Evolutionary conservation across 1,140 invertebrate genomes (phyloP), one percentile per base, ranked within the genome.

Genomic region (Solenopsis invicta): DNA sequence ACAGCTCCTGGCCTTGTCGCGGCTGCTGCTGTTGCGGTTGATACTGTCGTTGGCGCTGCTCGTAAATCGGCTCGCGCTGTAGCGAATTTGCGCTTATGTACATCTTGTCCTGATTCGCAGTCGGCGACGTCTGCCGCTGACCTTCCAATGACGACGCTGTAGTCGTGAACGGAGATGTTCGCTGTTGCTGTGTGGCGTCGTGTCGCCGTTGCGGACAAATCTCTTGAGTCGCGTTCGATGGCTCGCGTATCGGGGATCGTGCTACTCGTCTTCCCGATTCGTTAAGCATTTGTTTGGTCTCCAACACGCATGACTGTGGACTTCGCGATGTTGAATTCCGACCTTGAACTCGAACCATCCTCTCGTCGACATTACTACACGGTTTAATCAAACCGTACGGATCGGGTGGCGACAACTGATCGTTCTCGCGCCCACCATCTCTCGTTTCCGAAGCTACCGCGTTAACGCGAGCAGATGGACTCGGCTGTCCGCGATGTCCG

Each of bases 401-500:
- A n/a, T 9, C 16, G 8, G 41, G 59, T 2, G 82, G 74, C 29
- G 48, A n/a, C 24, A 34, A 66, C 12, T 77, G 66, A 0, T 18
- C 41, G 12, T 45, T 59, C 4, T 74, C 41, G 21, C 16, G 67
- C n/a, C 6, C 34, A 3, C 5, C 5, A 34, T 48, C 54, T 1
- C 72, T 72, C n/a, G 10, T 34, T 4, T 66, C 67, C 18, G 37
- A 12, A 0, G 4, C 13, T n/a, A 9, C 12, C 5, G 4, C 18
- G 18, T 56, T 87, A 1, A 56, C 41, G 3, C 24, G 75, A n/a
- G 41, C 41, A 8, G 66, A 24, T 1, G 85, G 66, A 21, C 37
- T 80, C 74, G 13, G 54, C 41, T 62, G 69, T 29, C 29, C 56
- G 8, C 72, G 71, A 16, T 89, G 85, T 21, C 80, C 87, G 41